These are phyloP conservation scores for Rhinogobius similis DNA, from an alignment of 2,113 vertebrate genomes.

Conservation along the genomic window DNA sequence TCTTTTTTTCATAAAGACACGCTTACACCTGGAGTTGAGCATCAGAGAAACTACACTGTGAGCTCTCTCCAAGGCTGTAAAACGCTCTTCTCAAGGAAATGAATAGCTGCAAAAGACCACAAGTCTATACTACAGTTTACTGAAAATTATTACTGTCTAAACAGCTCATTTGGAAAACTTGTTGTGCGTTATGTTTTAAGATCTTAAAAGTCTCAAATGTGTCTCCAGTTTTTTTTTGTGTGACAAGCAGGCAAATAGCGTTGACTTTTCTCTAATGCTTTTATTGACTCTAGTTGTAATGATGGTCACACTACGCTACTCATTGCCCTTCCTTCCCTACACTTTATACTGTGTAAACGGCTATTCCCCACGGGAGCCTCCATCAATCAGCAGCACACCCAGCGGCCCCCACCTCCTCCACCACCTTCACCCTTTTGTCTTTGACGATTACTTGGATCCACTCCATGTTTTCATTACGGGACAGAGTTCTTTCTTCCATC, in stretches of 20 bases:
- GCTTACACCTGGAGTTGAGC: conserved; percentile 1
- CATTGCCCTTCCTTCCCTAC: conserved; percentile 76
- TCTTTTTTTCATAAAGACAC: not conserved
- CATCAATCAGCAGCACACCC: conserved; percentile 81
- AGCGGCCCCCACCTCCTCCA: conserved; percentile 10
- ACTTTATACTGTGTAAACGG: conserved; percentile 59
- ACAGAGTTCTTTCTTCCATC: conserved; percentile 48
- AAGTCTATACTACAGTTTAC: not conserved
- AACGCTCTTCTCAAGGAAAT: not conserved
- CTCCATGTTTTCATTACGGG: conserved; percentile 76
- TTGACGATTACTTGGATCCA: conserved; percentile 73
- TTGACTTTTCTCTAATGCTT: conserved; percentile 1
- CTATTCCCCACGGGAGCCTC: conserved; percentile 76
- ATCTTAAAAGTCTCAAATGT: not conserved
- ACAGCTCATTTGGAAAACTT: not conserved
- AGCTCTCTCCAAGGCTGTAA: not conserved
- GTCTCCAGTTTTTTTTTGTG: not conserved
- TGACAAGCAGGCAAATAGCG: not conserved
- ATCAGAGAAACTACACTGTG: not conserved
- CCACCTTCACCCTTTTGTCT: conserved; percentile 53
- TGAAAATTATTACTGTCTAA: not conserved
- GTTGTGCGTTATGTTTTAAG: not conserved
- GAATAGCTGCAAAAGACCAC: not conserved
- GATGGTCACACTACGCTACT: conserved; percentile 62
- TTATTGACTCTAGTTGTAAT: conserved; percentile 23